A percentile compares a stretch with the other conserved stretches of the same genome.
Conservation (phyloP, 2,113 vertebrate genomes). For the Ptilonorhynchus violaceus region DNA sequence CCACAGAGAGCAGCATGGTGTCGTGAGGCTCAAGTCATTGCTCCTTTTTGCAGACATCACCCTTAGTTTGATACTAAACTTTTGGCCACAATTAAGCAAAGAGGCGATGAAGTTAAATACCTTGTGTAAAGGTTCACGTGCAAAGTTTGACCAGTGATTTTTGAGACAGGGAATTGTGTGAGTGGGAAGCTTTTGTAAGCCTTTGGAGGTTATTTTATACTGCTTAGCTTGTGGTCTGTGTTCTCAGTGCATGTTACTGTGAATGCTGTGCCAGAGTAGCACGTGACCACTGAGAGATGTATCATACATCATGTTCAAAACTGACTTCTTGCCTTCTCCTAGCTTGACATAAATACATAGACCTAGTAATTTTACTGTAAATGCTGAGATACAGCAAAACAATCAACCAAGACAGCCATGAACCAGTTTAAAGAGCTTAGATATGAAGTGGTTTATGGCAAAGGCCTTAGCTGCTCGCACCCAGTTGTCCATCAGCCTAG, state of each 20-base stretch:
- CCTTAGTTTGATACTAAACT: background rate
- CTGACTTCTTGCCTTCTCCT: background rate
- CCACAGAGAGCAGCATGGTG: background rate
- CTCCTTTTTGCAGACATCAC: background rate
- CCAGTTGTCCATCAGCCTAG: background rate
- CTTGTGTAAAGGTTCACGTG: background rate
- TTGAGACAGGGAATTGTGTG: background rate
- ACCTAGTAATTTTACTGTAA: background rate
- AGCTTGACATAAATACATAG: background rate
- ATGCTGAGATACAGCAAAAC: background rate
- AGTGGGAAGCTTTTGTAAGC: background rate
- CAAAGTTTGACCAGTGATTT: background rate
- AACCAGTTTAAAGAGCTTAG: background rate
- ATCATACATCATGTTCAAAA: background rate
- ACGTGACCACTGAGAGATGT: background rate
- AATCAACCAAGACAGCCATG: background rate
- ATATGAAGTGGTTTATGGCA: background rate
- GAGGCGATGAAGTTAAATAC: background rate
- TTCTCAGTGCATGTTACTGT: background rate
- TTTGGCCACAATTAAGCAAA: background rate
- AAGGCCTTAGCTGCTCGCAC: background rate
- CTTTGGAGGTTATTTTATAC: background rate
- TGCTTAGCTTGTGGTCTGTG: background rate
- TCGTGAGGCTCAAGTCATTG: fast-evolving
- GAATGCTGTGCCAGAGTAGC: background rate